Percentiles rank a stretch among this genome's conserved stretches.
phyloP scores from a whole-genome alignment of 2,113 vertebrate genomes.

The Cyphomyrus plagiostoma region DNA sequence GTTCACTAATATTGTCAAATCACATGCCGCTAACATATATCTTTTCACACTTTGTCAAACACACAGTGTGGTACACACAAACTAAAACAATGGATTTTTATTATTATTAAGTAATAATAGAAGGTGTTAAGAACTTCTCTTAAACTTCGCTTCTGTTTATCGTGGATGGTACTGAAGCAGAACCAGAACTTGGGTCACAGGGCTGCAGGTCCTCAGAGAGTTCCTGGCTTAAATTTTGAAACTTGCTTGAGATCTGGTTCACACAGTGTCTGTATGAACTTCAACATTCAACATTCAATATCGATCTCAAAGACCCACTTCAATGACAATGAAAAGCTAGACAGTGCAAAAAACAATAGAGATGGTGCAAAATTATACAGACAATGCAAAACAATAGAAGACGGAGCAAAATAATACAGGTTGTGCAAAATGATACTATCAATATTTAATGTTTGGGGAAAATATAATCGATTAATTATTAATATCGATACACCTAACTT shows the following conservation, averaged over 20 bases:
- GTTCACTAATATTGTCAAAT: background rate
- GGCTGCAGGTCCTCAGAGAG: background rate
- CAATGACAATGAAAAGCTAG: background rate
- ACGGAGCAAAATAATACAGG: background rate
- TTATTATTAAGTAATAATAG: background rate
- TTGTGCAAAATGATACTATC: background rate
- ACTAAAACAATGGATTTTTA: background rate
- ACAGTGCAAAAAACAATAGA: background rate
- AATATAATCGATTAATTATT: background rate
- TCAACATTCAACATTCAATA: background rate
- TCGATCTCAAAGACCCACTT: background rate
- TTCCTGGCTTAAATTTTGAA: background rate
- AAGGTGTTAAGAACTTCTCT: background rate
- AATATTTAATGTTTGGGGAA: background rate
- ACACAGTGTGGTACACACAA: background rate
- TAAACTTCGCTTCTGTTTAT: background rate
- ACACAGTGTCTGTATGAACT: background rate
- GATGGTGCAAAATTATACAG: background rate
- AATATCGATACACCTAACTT: background rate
- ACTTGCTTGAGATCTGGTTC: background rate
- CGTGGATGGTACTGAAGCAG: background rate
- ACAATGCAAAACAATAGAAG: background rate
- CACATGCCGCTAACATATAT: background rate
- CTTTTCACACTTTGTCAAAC: background rate
- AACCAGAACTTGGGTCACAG: background rate